Conservation (phyloP, 2,888 invertebrate genomes). For the Volucella inanis region DNA sequence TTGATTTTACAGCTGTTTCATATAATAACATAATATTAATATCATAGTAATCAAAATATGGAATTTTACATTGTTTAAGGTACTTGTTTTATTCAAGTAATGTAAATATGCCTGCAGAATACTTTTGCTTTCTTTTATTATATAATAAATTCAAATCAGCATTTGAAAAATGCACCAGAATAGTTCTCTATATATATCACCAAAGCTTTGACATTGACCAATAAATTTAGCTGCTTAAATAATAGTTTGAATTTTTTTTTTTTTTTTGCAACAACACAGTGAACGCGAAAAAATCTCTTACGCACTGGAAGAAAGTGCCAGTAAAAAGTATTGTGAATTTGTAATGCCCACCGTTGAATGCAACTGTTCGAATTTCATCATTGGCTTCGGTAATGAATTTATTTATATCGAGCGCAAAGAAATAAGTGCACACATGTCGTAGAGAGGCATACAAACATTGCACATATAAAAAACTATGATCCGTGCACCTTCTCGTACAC, state of each 20-base stretch:
- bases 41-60: no score
- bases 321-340: not conserved
- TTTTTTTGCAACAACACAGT: not conserved
- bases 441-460: slow-evolving; percentile 10
- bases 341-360: slow-evolving; percentile 8
- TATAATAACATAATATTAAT: no score
- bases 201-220: slow-evolving; percentile 51
- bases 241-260: no score
- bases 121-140: slow-evolving; percentile 56
- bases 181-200: slow-evolving; percentile 60
- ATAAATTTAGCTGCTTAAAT: slow-evolving; percentile 27
- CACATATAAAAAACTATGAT: slow-evolving; percentile 22
- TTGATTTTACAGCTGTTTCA: no score
- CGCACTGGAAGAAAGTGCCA: not conserved
- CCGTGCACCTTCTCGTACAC: slow-evolving; percentile 20
- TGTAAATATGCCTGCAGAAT: not conserved
- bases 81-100: no score
- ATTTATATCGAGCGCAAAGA: slow-evolving; percentile 54
- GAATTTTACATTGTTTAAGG: no score
- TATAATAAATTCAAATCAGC: slow-evolving; percentile 33
- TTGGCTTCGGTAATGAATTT: slow-evolving; percentile 68
- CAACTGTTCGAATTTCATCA: slow-evolving; percentile 28
- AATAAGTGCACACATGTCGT: slow-evolving; percentile 15
- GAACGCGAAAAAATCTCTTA: not conserved
- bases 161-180: slow-evolving; percentile 32